Evolutionary conservation across 2,888 invertebrate genomes (phyloP), one percentile per base, ranked within the genome.

Genomic region (Dione juno): DNA sequence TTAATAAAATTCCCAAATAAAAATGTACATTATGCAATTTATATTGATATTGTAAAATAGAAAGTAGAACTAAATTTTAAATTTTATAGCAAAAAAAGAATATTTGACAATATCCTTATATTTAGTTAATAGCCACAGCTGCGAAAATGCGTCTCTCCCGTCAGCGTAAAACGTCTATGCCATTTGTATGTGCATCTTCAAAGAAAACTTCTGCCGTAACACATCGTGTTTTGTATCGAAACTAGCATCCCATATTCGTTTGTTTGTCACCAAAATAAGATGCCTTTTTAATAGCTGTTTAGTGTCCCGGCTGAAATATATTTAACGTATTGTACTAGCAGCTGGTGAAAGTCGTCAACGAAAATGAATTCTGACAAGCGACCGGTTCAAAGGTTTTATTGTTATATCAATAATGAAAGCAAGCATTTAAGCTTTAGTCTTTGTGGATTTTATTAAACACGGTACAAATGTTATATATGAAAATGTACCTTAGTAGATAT

Each of bases 161-260:
- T 90, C 91, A 82, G 74, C 79, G 72, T 68, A 64, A 74, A 77
- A 83, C 86, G 88, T 81, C 86, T 79, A 77, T 74, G 74, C 81
- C 85, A 89, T 92, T 88, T 87, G 88, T 91, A 84, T 87, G 86
- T 82, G 82, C 79, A 84, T 89, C 91, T 88, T 92, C 91, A 92
- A 92, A 92, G 91, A 79, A 79, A 80, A 77, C 73, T 70, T 76
- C 79, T 69, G 73, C 74, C 66, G 77, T 87, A 85, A 91, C 84
- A 81, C 86, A 89, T 88, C 79, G 84, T 82, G 74, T 73, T 76
- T 81, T 81, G 81, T 81, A 89, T 87, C 80, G 81, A 79, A 83
- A 76, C 69, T 79, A 82, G 80, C 88, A 77, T 80, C 78, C 78
- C 81, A 69, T 80, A 81, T 82, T 83, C 78, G 82, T 78, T 85